These are phyloP conservation scores for Poliocrania exsul DNA, from an alignment of 2,797 vertebrate genomes.

Conservation along the genomic window DNA sequence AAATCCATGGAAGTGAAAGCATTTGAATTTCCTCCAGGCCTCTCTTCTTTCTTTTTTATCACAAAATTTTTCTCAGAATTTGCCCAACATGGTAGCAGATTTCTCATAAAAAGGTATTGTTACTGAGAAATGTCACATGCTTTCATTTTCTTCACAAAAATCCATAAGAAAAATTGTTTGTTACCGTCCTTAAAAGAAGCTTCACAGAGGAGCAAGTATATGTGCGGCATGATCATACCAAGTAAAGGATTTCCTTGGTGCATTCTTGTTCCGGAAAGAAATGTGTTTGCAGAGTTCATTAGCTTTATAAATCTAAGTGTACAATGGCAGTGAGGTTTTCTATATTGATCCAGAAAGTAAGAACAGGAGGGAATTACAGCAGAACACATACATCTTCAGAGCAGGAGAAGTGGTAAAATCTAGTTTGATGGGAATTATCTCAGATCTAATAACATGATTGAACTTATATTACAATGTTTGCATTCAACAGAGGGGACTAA, in stretches of 20 bases:
- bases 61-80: background rate
- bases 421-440: background rate
- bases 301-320: background rate
- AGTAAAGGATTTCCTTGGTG: background rate
- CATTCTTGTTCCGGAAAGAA: background rate
- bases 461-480: background rate
- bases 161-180: background rate
- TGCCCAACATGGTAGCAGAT: background rate
- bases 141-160: background rate
- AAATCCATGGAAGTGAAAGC: background rate
- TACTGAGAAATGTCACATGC: background rate
- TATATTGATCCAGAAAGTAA: background rate
- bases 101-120: background rate
- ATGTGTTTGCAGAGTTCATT: background rate
- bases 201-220: background rate
- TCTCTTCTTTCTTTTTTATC: background rate
- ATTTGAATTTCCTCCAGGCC: background rate
- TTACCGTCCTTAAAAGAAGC: background rate
- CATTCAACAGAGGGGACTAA: background rate
- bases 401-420: background rate
- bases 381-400: background rate
- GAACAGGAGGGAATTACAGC: background rate
- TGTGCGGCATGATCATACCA: rapidly evolving
- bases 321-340: background rate
- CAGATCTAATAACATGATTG: background rate